These are phyloP conservation scores for Muscidifurax raptorellus DNA, from an alignment of 1,140 invertebrate genomes.

Conservation along the genomic window DNA sequence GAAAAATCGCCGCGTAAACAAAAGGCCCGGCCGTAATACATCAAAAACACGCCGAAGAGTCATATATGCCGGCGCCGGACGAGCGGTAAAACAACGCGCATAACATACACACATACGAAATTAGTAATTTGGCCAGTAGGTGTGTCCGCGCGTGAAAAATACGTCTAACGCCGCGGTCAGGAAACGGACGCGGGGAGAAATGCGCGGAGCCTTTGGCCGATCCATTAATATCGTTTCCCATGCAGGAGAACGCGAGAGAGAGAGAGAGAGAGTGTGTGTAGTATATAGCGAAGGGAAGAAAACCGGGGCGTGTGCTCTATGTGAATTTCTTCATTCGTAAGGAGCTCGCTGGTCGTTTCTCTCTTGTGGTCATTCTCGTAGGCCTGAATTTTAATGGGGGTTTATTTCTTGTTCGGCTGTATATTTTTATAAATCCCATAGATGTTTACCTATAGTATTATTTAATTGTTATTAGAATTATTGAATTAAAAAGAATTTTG, in stretches of 20 bases:
- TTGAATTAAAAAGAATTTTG: no score
- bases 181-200: neutral
- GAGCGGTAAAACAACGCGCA: neutral
- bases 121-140: constrained; percentile 42
- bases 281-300: neutral
- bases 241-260: neutral
- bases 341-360: neutral
- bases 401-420: no score
- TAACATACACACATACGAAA: neutral
- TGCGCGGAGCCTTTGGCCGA: neutral
- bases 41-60: constrained; percentile 31
- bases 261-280: no score
- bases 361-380: no score
- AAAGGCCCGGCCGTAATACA: neutral
- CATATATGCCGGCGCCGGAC: neutral
- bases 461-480: no score
- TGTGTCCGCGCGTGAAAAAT: constrained; percentile 45
- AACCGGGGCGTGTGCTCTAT: neutral
- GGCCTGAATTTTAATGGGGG: no score
- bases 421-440: no score
- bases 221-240: constrained; percentile 37
- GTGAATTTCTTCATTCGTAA: constrained; percentile 12
- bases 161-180: neutral
- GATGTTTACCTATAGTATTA: no score
- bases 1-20: constrained; percentile 23